phyloP scores from a whole-genome alignment of 2,888 invertebrate species.

The Iphiclides podalirius region DNA sequence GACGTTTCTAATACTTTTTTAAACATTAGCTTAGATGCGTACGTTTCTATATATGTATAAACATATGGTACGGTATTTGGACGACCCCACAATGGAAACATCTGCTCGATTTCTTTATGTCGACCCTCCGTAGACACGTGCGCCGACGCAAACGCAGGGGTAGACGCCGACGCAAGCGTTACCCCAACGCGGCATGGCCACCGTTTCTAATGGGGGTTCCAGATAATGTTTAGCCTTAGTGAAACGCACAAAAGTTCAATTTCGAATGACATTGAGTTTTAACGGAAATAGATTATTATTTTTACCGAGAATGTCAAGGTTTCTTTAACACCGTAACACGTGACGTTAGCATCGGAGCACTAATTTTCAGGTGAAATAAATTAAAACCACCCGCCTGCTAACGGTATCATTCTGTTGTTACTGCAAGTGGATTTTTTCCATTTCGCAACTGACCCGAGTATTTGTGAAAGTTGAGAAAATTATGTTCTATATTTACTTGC shows the following conservation, averaged over 20 bases:
- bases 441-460: too few species aligned
- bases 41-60: too few species aligned
- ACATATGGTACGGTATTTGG: conserved; percentile 31
- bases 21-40: too few species aligned
- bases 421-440: too few species aligned
- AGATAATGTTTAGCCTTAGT: conserved; percentile 43
- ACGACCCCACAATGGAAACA: conserved; percentile 59
- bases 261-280: conserved; percentile 37
- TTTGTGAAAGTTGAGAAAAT: too few species aligned
- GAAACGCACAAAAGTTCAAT: conserved; percentile 40
- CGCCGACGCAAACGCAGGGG: conserved; percentile 66
- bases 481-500: too few species aligned
- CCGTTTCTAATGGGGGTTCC: conserved; percentile 28
- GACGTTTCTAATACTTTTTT: too few species aligned
- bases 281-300: conserved; percentile 74
- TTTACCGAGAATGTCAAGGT: conserved; percentile 78
- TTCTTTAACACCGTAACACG: conserved; percentile 68
- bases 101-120: conserved; percentile 55
- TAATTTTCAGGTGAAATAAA: conserved; percentile 53
- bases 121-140: conserved; percentile 61
- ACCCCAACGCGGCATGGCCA: conserved; percentile 69
- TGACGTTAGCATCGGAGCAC: conserved; percentile 55
- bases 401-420: background rate
- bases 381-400: background rate
- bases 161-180: conserved; percentile 60